A percentile compares a stretch with the other conserved stretches of the same genome.
Conservation (phyloP, 1,140 invertebrate genomes). For the Gryllus bimaculatus region DNA sequence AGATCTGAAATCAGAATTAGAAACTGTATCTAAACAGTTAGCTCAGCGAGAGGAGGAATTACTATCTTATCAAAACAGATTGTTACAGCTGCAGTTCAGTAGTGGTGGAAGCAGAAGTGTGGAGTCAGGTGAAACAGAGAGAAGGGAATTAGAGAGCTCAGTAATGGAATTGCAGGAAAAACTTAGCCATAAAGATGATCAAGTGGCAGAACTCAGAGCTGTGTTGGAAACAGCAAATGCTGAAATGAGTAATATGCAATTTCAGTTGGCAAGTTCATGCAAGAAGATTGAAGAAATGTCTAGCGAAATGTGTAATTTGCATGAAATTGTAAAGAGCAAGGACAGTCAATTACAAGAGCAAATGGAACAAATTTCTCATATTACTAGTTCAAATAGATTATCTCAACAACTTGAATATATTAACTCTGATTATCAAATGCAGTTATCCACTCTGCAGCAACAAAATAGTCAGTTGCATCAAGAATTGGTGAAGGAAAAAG, state of each 20-base stretch:
- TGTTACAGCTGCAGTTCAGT: conserved; percentile 16
- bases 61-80: conserved; percentile 26
- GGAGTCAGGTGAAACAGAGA: background rate
- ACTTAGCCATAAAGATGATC: background rate
- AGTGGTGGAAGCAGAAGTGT: background rate
- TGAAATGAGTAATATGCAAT: background rate
- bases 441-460: background rate
- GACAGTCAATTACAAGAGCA: background rate
- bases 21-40: conserved; percentile 31
- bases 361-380: background rate
- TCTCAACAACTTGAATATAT: background rate
- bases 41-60: conserved; percentile 34
- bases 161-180: background rate
- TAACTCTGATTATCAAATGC: too few relatives aligned
- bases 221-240: background rate
- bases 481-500: background rate
- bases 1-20: background rate
- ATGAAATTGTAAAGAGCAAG: background rate
- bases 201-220: background rate
- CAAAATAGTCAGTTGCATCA: background rate
- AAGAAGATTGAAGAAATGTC: conserved; percentile 1
- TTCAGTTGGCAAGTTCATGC: background rate
- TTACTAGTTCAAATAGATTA: too few relatives aligned
- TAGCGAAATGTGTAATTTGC: background rate
- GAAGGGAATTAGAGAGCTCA: background rate